These are phyloP conservation scores for Calypte anna DNA, from an alignment of 2,113 vertebrate genomes.

Conservation along the genomic window DNA sequence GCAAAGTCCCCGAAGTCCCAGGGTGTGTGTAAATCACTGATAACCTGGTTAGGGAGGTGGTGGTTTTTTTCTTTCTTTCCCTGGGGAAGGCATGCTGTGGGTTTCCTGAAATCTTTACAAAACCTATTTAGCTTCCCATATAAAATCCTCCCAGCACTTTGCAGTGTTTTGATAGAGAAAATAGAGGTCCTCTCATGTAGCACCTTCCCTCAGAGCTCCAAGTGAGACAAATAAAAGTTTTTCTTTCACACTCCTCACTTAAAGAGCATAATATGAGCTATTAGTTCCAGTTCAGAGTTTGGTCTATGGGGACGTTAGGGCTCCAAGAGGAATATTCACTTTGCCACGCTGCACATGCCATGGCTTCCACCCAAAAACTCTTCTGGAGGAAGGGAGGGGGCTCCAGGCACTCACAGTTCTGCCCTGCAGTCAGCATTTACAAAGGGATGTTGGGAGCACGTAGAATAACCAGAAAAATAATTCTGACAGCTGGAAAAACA, in stretches of 20 bases:
- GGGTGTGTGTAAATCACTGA: conserved; percentile 1
- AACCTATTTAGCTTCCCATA: background rate
- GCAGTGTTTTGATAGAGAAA: too few species aligned
- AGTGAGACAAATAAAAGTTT: background rate
- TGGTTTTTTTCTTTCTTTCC: background rate
- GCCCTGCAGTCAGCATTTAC: conserved; percentile 22
- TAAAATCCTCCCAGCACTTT: background rate
- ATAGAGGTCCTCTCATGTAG: background rate
- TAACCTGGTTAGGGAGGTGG: background rate
- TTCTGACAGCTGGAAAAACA: conserved; percentile 54
- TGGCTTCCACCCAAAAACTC: conserved; percentile 50
- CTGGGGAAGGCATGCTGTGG: background rate
- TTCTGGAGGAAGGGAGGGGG: conserved; percentile 46
- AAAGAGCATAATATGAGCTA: background rate
- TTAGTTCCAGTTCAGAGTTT: background rate
- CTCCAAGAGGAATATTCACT: conserved; percentile 14
- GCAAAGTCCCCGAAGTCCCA: background rate
- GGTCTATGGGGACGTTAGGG: background rate
- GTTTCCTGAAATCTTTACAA: background rate
- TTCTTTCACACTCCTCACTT: conserved; percentile 24
- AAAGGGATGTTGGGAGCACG: background rate
- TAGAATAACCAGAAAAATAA: conserved; percentile 27
- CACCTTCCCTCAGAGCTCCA: background rate
- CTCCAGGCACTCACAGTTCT: background rate
- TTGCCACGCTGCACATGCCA: background rate